Conservation (phyloP, 92 coral and sea anemone genomes). For the Meandrina meandrites region DNA sequence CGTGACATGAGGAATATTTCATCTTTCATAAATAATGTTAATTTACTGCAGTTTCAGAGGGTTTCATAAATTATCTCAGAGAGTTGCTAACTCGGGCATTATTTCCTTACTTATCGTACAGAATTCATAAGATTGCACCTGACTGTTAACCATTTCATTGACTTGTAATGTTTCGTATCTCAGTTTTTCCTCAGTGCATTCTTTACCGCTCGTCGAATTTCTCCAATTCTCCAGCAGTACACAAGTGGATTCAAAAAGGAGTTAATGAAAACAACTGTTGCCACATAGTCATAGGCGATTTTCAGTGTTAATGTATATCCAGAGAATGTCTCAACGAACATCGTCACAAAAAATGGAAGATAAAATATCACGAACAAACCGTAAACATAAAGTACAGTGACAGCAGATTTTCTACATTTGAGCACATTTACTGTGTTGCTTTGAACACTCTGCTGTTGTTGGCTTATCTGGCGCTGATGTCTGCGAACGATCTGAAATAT, state of each 20-base stretch:
- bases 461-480: constrained; percentile 22
- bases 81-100: no score
- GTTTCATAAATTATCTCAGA: no score
- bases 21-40: no score
- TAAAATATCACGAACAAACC: constrained; percentile 18
- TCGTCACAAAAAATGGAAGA: constrained; percentile 19
- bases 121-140: no score
- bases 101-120: no score
- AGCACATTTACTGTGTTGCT: not conserved
- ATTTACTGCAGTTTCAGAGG: no score
- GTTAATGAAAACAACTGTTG: constrained; percentile 39
- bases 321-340: not conserved
- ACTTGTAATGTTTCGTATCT: no score
- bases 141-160: no score
- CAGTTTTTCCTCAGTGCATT: not conserved
- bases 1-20: no score
- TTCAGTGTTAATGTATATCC: constrained; percentile 25
- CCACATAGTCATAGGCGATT: constrained; percentile 41
- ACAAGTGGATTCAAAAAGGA: constrained; percentile 43
- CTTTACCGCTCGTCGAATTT: constrained; percentile 34
- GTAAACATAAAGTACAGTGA: constrained; percentile 28
- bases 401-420: constrained; percentile 22
- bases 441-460: not conserved
- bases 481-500: constrained; percentile 38
- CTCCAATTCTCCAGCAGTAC: constrained; percentile 34